Evolutionary conservation across 2,797 vertebrate genomes (phyloP).

Genomic region (Sebastiscus albofasciatus): DNA sequence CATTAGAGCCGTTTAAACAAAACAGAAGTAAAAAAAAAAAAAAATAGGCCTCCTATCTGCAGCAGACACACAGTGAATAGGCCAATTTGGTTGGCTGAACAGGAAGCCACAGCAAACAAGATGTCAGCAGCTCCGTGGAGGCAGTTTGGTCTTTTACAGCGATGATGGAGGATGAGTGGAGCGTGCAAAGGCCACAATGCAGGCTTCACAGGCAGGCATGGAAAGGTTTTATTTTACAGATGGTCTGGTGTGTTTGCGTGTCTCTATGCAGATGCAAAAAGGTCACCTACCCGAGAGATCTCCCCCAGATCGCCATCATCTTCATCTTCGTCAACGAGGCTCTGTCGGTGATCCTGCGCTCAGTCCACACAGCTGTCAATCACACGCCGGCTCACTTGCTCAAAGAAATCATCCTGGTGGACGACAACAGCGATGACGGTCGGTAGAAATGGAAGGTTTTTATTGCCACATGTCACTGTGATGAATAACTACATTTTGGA

Average conservation of each 20-base stretch:
- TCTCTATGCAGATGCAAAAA: conserved; percentile 89
- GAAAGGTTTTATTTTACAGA: background rate
- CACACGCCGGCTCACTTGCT: conserved; percentile 94
- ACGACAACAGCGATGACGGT: conserved; percentile 98
- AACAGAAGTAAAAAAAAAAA: conserved; percentile 1
- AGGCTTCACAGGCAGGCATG: background rate
- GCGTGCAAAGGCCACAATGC: background rate
- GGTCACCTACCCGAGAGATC: conserved; percentile 89
- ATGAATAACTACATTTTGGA: background rate
- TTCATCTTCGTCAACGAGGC: conserved; percentile 99
- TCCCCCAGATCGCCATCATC: conserved; percentile 96
- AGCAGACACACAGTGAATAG: background rate
- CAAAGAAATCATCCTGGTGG: conserved; percentile 97
- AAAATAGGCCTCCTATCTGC: conserved; percentile 48
- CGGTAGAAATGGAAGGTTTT: conserved; percentile 29
- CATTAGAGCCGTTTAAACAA: conserved; percentile 48
- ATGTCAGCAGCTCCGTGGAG: conserved; percentile 32
- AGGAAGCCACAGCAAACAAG: conserved; percentile 33
- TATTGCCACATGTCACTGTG: background rate
- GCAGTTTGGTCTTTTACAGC: background rate
- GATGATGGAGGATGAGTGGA: background rate
- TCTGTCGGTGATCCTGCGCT: conserved; percentile 95
- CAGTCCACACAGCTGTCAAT: conserved; percentile 95
- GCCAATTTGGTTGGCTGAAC: background rate
- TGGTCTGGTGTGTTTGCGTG: conserved; percentile 2